A percentile compares a stretch with the other conserved stretches of the same genome.
phyloP scores from a whole-genome alignment of 2,797 vertebrate genomes.

The Falco cherrug region DNA sequence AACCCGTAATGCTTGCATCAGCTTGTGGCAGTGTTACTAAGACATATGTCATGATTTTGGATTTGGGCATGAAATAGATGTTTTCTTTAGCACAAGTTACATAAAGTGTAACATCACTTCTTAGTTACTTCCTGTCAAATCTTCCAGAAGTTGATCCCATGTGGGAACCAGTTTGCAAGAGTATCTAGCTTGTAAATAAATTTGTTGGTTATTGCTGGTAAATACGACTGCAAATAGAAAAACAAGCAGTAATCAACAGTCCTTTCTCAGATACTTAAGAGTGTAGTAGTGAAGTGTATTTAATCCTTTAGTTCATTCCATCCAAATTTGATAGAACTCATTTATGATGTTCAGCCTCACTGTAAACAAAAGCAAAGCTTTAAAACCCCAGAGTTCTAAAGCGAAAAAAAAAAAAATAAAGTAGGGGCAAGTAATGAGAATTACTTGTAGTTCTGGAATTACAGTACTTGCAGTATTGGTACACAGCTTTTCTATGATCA shows the following conservation, averaged over 20 bases:
- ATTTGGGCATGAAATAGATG: neutral
- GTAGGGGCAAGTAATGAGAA: neutral
- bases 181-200: neutral
- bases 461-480: neutral
- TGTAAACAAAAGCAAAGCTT: neutral
- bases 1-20: neutral
- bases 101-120: neutral
- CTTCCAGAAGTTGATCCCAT: neutral
- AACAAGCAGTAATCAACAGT: neutral
- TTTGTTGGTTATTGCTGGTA: neutral
- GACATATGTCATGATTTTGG: neutral
- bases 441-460: neutral
- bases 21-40: neutral
- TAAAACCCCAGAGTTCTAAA: neutral
- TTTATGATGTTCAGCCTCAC: neutral
- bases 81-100: neutral
- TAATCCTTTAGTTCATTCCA: neutral
- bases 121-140: neutral
- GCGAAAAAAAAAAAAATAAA: too few relatives aligned
- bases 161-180: neutral
- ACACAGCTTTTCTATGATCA: neutral
- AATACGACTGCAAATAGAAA: neutral
- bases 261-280: neutral
- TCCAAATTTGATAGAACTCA: neutral
- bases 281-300: neutral